Base-by-base conservation (phyloP, 2,888 invertebrate genomes). In the Stegophylla sp. region DNA sequence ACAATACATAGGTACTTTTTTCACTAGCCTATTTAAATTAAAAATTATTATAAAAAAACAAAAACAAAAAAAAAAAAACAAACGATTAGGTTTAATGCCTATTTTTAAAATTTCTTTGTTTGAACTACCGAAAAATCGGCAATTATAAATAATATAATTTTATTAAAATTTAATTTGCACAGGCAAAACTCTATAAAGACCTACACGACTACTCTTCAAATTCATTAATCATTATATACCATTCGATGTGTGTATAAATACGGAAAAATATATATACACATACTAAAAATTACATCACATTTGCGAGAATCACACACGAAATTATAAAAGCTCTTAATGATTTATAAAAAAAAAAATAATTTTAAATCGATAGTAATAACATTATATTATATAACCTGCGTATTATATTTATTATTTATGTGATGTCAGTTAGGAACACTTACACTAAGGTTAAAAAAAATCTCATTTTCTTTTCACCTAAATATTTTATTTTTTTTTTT, bases 21-120 rank as follows among this genome's bases (percentile, higher is more conserved):
- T 79, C 79, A 79, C 79, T 79, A 79, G 79, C 79, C 79, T 79
- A 79, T 69, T 69, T 63, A 56, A 69, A 69, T 77, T 59, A 77
- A 79, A 63, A 51, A 48, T 79, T 48, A 61, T 79, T 61, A 34
- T 61, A 48, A 69, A 63, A 61, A 74, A 66, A 74, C 73, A 74
- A 75, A 75, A 66, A 74, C 73, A 74, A 75, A 75, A n/a, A n/a
- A n/a, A n/a, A n/a, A n/a, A n/a, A n/a, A 66, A 74, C 73, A 74
- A 75, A 75, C 53, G 66, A 66, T 76, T 53, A 64, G 74, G 12
- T 67, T 67, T 67, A 79, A 79, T 71, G 71, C 79, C 69, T 61
- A 63, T 63, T 79, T 43, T 61, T 69, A 61, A 61, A 28, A 20
- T 51, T 69, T 79, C 17, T 75, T 79, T 79, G 59, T 61, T 69